Percentiles rank a stretch among this genome's conserved stretches.
phyloP scores from a whole-genome alignment of 2,797 vertebrate genomes.

The Leptoclinus maculatus region DNA sequence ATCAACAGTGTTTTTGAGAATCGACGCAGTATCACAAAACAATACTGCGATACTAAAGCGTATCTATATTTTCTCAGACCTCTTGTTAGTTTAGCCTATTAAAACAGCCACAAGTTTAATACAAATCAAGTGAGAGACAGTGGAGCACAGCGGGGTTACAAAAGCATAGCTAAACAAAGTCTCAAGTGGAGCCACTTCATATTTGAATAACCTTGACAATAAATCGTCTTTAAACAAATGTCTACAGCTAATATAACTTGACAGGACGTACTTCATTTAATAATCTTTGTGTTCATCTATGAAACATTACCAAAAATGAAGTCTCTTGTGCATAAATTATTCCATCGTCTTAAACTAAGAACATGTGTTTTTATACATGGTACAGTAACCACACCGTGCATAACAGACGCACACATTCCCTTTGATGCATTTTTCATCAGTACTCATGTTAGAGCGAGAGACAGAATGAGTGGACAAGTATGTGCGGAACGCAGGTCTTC shows the following conservation, averaged over 20 bases:
- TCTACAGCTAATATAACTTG: conserved; percentile 1
- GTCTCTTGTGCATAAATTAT: conserved; percentile 5
- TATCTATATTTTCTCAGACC: background rate
- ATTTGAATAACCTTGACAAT: conserved; percentile 11
- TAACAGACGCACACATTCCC: conserved; percentile 37
- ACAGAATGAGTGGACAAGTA: background rate
- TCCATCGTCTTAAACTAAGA: conserved; percentile 14
- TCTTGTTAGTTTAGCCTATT: background rate
- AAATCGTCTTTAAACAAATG: background rate
- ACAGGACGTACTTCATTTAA: background rate
- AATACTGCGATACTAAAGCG: background rate
- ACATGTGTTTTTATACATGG: conserved; percentile 28
- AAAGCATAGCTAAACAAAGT: conserved; percentile 13
- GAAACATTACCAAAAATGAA: background rate
- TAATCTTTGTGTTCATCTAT: background rate
- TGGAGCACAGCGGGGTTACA: background rate
- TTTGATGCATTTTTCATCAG: conserved; percentile 70
- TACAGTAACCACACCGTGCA: conserved; percentile 8
- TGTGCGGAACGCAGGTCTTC: background rate
- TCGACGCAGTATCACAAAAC: background rate
- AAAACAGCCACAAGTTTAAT: background rate
- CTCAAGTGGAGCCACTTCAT: background rate
- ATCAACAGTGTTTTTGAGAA: background rate
- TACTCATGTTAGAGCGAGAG: conserved; percentile 40
- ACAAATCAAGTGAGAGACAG: conserved; percentile 10